Evolutionary conservation across 2,888 invertebrate species (phyloP).

Genomic region (Agrotis clavis): DNA sequence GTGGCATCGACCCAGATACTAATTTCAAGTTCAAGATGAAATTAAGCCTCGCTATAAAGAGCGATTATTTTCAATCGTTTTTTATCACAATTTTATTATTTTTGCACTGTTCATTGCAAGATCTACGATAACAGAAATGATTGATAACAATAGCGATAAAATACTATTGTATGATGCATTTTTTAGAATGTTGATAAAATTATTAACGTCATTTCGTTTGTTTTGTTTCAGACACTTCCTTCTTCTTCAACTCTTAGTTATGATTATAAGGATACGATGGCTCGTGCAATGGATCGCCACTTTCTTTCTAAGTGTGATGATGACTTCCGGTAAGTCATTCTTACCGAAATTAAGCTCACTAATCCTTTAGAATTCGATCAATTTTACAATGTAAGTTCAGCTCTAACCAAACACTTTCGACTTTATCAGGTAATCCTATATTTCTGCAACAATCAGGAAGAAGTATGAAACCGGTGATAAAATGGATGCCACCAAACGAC

Average conservation of each 20-base stretch:
- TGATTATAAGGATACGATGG: conserved; percentile 88
- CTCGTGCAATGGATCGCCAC: conserved; percentile 74
- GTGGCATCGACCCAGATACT: not conserved
- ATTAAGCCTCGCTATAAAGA: not conserved
- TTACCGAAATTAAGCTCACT: too few relatives aligned
- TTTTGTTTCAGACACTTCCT: conserved; percentile 79
- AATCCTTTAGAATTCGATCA: too few relatives aligned
- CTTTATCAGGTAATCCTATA: conserved; percentile 85
- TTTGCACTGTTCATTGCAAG: not conserved
- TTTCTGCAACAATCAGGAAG: conserved; percentile 82
- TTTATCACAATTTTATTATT: not conserved
- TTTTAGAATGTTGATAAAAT: conserved; percentile 13
- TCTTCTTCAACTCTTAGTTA: conserved; percentile 75
- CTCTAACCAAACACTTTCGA: conserved; percentile 1
- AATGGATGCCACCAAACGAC: conserved; percentile 88
- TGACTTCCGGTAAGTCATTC: conserved; percentile 84
- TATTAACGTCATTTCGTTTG: conserved; percentile 45
- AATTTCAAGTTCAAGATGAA: not conserved
- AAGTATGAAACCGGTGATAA: conserved; percentile 82
- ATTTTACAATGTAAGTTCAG: not conserved
- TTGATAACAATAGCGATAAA: not conserved
- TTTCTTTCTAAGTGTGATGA: conserved; percentile 71
- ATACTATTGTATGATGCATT: not conserved
- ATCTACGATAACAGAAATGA: not conserved
- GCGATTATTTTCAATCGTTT: not conserved